These are phyloP conservation scores for Erythrolamprus reginae DNA, from an alignment of 2,113 vertebrate genomes.

Conservation along the genomic window DNA sequence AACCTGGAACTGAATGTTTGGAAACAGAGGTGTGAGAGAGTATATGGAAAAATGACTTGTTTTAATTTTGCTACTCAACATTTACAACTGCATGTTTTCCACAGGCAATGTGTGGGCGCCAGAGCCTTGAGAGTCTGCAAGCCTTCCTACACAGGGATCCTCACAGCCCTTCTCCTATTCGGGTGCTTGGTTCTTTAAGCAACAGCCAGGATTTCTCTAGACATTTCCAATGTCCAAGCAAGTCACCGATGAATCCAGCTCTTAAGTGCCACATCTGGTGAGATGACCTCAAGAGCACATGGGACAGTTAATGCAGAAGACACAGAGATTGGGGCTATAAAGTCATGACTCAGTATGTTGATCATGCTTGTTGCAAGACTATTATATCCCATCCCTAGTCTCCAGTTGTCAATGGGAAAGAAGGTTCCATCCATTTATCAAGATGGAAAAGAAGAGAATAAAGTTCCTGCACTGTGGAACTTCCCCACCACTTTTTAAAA, in stretches of 20 bases:
- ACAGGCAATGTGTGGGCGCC: slow-evolving; percentile 66
- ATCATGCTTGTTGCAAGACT: background rate
- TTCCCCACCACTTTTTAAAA: background rate
- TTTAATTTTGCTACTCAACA: background rate
- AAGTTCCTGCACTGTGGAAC: background rate
- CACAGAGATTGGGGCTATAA: background rate
- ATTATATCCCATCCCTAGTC: slow-evolving; percentile 14
- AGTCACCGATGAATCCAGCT: slow-evolving; percentile 63
- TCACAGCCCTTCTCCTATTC: slow-evolving; percentile 65
- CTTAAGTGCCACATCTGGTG: slow-evolving; percentile 68
- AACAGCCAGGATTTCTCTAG: slow-evolving; percentile 63
- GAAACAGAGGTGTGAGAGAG: background rate
- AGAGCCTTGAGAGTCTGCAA: slow-evolving; percentile 32
- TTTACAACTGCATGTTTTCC: background rate
- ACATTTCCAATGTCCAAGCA: slow-evolving; percentile 57
- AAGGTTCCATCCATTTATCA: background rate
- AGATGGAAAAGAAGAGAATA: background rate
- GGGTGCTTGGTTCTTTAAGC: slow-evolving; percentile 66
- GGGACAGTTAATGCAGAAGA: background rate
- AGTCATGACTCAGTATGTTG: background rate
- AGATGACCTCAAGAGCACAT: background rate
- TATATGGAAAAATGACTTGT: background rate
- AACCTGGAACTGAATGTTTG: background rate
- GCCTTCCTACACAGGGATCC: slow-evolving; percentile 37
- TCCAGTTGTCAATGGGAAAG: background rate